phyloP scores from a whole-genome alignment of 2,797 vertebrate species.

The Gallirallus australis region DNA sequence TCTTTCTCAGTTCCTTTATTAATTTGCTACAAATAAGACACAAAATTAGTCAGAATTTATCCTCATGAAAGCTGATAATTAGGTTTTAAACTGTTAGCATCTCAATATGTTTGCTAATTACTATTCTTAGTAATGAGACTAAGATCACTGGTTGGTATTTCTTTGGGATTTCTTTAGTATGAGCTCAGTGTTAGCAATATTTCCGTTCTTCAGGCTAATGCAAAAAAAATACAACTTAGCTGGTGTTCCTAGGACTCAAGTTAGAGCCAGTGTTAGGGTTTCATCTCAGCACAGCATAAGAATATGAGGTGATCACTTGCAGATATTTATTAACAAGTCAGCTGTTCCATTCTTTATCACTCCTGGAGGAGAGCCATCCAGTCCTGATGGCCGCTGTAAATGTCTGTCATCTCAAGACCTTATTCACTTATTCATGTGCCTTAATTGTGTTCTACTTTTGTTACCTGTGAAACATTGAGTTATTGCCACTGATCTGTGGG shows the following conservation, averaged over 20 bases:
- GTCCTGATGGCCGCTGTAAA: not conserved
- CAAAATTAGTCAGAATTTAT: not conserved
- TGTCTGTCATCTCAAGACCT: not conserved
- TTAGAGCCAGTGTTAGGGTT: conserved; percentile 12
- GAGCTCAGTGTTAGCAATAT: not conserved
- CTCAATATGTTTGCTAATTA: not conserved
- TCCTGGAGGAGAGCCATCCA: not conserved
- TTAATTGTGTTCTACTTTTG: not conserved
- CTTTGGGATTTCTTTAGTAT: not conserved
- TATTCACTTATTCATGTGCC: not conserved
- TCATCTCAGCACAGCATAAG: not conserved
- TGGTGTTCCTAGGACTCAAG: not conserved
- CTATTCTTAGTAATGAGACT: not conserved
- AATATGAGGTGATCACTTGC: conserved; percentile 15
- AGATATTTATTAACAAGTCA: conserved; percentile 23
- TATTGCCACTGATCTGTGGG: not conserved
- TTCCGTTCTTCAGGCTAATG: not conserved
- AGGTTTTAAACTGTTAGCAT: not conserved
- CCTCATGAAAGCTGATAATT: not conserved
- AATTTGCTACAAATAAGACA: not conserved
- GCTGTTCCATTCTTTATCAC: not conserved
- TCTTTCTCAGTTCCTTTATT: not conserved
- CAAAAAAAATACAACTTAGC: conserved; percentile 20
- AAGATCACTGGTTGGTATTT: not conserved
- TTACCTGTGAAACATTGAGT: not conserved